phyloP scores from a whole-genome alignment of 2,888 invertebrate genomes.

The Oscheius sp. region DNA sequence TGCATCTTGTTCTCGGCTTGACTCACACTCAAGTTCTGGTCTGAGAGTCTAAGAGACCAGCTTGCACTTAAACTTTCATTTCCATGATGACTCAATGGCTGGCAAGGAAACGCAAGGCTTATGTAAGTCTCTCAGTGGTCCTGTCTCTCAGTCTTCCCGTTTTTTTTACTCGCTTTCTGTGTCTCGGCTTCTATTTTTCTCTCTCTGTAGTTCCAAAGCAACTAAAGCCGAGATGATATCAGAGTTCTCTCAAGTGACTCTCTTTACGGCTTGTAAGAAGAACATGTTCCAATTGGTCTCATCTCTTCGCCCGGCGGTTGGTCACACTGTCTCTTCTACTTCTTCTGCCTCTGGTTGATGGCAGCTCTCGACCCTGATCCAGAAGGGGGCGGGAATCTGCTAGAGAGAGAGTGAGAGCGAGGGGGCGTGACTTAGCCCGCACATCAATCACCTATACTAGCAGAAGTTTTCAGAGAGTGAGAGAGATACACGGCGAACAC shows the following conservation, averaged over 20 bases:
- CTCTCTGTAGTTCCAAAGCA: background rate
- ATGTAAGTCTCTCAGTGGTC: no score
- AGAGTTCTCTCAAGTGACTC: no score
- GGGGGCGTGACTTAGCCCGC: background rate
- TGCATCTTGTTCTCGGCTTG: no score
- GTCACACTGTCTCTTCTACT: slow-evolving; percentile 5
- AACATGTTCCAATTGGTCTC: background rate
- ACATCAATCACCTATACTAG: slow-evolving; percentile 15
- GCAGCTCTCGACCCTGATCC: slow-evolving; percentile 16
- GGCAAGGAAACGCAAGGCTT: no score
- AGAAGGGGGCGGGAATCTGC: slow-evolving; percentile 1
- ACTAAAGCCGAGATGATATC: no score
- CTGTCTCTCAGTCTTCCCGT: no score
- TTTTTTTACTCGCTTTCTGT: background rate
- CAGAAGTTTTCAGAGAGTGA: slow-evolving; percentile 15
- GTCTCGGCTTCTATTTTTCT: background rate
- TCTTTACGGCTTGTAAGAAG: no score
- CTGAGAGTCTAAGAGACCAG: no score
- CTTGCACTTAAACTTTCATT: no score
- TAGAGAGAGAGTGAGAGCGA: no score
- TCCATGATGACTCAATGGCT: no score
- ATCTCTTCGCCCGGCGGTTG: background rate
- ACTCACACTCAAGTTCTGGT: no score
- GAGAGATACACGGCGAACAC: slow-evolving; percentile 14
- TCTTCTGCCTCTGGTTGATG: background rate